Evolutionary conservation across 2,888 invertebrate genomes (phyloP), one percentile per base, ranked within the genome.

Genomic region (Sisyra terminalis): DNA sequence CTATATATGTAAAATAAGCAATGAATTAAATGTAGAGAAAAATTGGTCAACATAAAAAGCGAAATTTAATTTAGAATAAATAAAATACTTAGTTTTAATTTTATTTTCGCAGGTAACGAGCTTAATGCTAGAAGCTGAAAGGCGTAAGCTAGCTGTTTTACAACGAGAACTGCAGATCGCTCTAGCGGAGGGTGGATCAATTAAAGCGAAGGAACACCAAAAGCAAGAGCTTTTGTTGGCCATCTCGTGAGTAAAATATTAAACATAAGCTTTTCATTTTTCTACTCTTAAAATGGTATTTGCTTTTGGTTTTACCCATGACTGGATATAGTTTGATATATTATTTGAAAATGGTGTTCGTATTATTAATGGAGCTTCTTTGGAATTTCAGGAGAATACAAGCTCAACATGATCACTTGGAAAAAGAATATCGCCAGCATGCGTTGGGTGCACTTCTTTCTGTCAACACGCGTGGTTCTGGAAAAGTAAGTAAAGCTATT

Each of bases 351-450:
- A 10, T 38, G 18, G 37, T 38, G 42, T 3, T 29, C 31, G 37
- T 39, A 30, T n/a, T 31, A 29, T 11, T 14, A 8, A 16, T 37
- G 16, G 14, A 29, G 13, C 32, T 16, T 52, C 45, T 55, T 48
- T 50, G 50, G 50, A 49, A 50, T 69, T 67, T 42, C 64, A 78
- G 78, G 48, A 73, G 76, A 50, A 78, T 78, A 49, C 77, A 78
- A 60, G 70, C 73, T 45, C 78, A 78, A 53, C 72, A 78, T 55
- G 73, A 78, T 52, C 75, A 76, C 50, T 63, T 78, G 52, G 77
- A 78, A 51, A 72, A 75, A 52, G 78, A 78, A 52, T 78, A 78
- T 55, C 62, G 71, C 48, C 70, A 71, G 49, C 74, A 77, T 54
- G 77, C 77, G 40, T 66, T 75, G 44, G 76, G 75, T 44, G 74